phyloP scores from a whole-genome alignment of 2,888 invertebrate genomes.

The Drosophila prolongata region DNA sequence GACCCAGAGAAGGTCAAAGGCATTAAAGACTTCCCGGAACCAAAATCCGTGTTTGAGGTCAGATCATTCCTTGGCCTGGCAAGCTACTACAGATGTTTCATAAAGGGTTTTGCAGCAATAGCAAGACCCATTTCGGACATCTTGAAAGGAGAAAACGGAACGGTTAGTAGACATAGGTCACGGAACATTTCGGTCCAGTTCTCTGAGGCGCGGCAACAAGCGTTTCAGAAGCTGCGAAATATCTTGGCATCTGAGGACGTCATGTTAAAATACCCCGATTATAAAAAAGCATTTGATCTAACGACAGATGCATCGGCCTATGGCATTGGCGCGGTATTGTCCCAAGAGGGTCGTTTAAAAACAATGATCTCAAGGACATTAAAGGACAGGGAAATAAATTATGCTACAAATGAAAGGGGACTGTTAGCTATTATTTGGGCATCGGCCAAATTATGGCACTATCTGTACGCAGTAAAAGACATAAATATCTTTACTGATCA shows the following conservation, averaged over 20 bases:
- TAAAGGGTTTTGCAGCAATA: not conserved
- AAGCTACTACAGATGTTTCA: not conserved
- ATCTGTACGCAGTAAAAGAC: too few species aligned
- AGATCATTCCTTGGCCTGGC: constrained; percentile 1
- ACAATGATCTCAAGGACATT: not conserved
- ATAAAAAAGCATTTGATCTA: not conserved
- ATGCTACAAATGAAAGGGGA: constrained; percentile 3
- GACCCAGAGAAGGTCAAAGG: constrained; percentile 1
- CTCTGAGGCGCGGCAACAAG: not conserved
- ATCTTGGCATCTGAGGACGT: not conserved
- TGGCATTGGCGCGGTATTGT: not conserved
- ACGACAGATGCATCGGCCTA: not conserved
- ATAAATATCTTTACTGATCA: too few species aligned
- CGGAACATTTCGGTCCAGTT: not conserved
- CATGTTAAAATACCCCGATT: not conserved
- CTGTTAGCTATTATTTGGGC: too few species aligned
- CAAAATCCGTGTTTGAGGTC: not conserved
- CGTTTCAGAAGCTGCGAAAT: not conserved
- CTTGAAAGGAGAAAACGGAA: not conserved
- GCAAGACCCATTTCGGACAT: not conserved
- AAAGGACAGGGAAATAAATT: constrained; percentile 1
- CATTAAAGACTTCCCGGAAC: not conserved
- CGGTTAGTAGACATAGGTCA: not conserved
- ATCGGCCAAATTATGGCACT: too few species aligned
- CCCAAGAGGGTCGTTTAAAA: not conserved